These are phyloP conservation scores for Ramphastos sulfuratus DNA, from an alignment of 2,113 vertebrate genomes.

Conservation along the genomic window DNA sequence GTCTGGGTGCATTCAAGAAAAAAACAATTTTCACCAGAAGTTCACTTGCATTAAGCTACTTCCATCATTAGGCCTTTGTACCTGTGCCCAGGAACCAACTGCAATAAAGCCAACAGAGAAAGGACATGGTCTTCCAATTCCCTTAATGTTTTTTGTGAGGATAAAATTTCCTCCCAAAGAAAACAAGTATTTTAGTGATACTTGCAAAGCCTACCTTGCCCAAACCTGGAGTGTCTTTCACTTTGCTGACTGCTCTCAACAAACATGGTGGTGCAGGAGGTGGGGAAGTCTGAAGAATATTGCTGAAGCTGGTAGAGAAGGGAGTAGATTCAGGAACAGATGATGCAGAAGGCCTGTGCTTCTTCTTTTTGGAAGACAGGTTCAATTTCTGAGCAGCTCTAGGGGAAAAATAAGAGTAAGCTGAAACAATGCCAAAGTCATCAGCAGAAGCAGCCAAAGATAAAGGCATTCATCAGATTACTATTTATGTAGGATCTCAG, in stretches of 20 bases:
- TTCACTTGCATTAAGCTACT: not conserved
- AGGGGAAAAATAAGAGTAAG: conserved; percentile 13
- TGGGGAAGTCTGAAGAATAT: conserved; percentile 85
- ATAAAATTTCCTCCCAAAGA: not conserved
- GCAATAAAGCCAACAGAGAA: not conserved
- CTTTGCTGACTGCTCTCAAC: conserved; percentile 92
- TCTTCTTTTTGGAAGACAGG: conserved; percentile 96
- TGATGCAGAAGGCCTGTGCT: conserved; percentile 81
- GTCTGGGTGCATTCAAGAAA: not conserved
- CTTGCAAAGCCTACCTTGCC: conserved; percentile 87
- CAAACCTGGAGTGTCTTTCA: conserved; percentile 94
- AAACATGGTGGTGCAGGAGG: conserved; percentile 96
- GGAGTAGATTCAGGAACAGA: conserved; percentile 83
- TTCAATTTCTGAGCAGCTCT: conserved; percentile 98
- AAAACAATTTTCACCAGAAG: not conserved
- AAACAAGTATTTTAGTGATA: not conserved
- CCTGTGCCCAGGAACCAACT: fast-evolving
- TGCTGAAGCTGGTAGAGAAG: conserved; percentile 94
- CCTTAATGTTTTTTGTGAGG: not conserved
- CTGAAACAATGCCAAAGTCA: not conserved
- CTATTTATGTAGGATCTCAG: not conserved
- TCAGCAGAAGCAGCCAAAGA: not conserved
- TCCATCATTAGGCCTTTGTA: not conserved
- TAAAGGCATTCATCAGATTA: not conserved
- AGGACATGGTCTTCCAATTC: not conserved